phyloP scores from a whole-genome alignment of 30 jellyfish, hydroid and myxozoan genomes.

The Hydractinia echinata region DNA sequence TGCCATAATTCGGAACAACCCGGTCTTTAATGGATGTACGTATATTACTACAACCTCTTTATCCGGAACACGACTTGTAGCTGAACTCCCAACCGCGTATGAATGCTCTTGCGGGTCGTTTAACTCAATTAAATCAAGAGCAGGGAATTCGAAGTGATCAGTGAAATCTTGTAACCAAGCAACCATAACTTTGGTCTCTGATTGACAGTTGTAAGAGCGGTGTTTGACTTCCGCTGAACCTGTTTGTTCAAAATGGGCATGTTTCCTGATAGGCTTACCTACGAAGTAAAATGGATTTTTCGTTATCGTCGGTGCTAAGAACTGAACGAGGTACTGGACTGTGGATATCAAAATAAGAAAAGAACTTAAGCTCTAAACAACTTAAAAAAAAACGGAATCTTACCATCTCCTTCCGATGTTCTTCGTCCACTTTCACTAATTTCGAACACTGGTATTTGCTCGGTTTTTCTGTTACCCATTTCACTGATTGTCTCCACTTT shows the following conservation, averaged over 20 bases:
- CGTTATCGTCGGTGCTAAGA: no score
- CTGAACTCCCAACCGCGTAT: conserved; percentile 18
- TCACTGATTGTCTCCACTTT: neutral
- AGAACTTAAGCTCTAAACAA: no score
- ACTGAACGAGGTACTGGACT: no score
- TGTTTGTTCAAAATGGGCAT: conserved; percentile 33
- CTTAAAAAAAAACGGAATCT: no score
- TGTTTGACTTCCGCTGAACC: conserved; percentile 39
- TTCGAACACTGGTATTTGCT: conserved; percentile 21
- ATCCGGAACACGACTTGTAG: conserved; percentile 87
- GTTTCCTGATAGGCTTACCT: conserved; percentile 31
- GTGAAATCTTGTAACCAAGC: conserved; percentile 89
- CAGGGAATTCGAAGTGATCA: conserved; percentile 64
- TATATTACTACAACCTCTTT: conserved; percentile 65
- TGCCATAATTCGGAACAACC: conserved; percentile 59
- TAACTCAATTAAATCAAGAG: conserved; percentile 44
- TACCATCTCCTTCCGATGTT: no score
- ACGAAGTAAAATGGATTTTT: neutral
- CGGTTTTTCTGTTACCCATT: neutral
- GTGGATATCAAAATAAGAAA: no score
- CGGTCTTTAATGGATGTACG: conserved; percentile 90
- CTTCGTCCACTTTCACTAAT: neutral
- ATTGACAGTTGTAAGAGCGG: conserved; percentile 65
- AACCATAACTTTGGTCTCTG: conserved; percentile 86
- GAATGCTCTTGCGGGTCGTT: conserved; percentile 36